Base-by-base conservation (phyloP, 2,113 vertebrate species). In the Erythrocercus mccallii region DNA sequence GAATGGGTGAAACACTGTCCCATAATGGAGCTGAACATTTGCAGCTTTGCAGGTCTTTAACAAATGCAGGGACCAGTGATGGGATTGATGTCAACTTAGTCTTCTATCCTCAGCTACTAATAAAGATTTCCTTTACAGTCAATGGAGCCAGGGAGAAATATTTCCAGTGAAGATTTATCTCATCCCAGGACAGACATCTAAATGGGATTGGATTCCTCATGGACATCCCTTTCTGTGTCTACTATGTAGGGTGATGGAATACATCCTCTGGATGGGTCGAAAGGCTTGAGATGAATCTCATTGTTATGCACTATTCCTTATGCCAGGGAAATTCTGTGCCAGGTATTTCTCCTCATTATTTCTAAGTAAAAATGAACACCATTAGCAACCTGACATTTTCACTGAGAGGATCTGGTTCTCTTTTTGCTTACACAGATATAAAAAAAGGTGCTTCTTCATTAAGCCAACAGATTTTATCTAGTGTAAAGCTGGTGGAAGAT, bases 331-430 rank as follows among this genome's bases (percentile, higher is more conserved):
- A 78, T 60, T 86, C 38, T 40, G 27, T 88, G 68, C 80, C 76
- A 94, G 64, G 44, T 91, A 88, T 58, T 86, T 79, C 30, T 80
- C 47, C 64, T 94, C 64, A 70, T 84, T 77, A 92, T 96, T 94
- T 94, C 61, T 44, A 48, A 71, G 35, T 91, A 74, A 93, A 90
- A 95, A 82, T 48, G 76, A 93, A 71, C 18, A 33, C 58, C n/a
- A 88, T 85, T 81, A 94, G 25, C 86, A 80, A 74, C 27, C 22
- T 73, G 62, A 81, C 69, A 92, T 93, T 95, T 95, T 80, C 84
- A 72, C 47, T 48, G 44, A 69, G 66, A 90, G 20, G 35, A 35
- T 38, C 68, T 95, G 60, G 23, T 80, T 95, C 58, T 77, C 74
- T 70, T 85, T 92, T 93, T 70, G 80, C 81, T 92, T 80, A 72